Base-by-base conservation (phyloP, 2,797 vertebrate genomes). In the Bufotes viridis region DNA sequence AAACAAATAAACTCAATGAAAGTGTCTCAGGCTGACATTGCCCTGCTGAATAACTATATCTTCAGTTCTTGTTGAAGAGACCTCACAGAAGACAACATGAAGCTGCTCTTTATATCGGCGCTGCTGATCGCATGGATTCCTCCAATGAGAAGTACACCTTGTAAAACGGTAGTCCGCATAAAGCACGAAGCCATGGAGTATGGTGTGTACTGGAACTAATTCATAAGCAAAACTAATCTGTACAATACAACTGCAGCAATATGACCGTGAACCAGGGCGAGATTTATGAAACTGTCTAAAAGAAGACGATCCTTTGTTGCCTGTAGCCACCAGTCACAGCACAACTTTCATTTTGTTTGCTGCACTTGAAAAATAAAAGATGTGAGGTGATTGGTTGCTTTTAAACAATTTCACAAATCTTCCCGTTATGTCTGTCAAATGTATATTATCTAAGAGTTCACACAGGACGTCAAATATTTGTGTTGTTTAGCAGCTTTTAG, bases 141-240 rank as follows among this genome's bases (percentile, higher is more conserved):
- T 53, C 72, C 87, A 61, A 51, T 80, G 65, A 58, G 15, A 22
- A 80, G 22, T 61, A 84, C 87, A 26, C 76, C 74, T 34, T 72
- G 82, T 57, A 84, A 88, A 49, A 84, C 76, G 2, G 76, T 88
- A 3, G 22, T 88, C 26, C 61, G 87, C 4, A 22, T 88, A 24
- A 88, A 88, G 20, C 65, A 88, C 53, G 49, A 84, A 72, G 87
- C 87, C 12, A 80, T 88, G 55, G 53, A 88, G 49, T 84, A 88
- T 63, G 87, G 87, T 88, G 42, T 53, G 87, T 88, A 70, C 1
- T 7, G 18, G 34, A 42, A 42, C 1, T 63, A 7, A 29, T 20
- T 20, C 58, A 29, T 65, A 0, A 24, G 24, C 2, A 24, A 81
- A 42, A 81, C 26, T 26, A 5, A 5, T 60, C 7, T 14, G 15